A percentile compares a stretch with the other conserved stretches of the same genome.
phyloP scores from a whole-genome alignment of 2,888 invertebrate genomes.

The Drosophila pseudotalamancana region DNA sequence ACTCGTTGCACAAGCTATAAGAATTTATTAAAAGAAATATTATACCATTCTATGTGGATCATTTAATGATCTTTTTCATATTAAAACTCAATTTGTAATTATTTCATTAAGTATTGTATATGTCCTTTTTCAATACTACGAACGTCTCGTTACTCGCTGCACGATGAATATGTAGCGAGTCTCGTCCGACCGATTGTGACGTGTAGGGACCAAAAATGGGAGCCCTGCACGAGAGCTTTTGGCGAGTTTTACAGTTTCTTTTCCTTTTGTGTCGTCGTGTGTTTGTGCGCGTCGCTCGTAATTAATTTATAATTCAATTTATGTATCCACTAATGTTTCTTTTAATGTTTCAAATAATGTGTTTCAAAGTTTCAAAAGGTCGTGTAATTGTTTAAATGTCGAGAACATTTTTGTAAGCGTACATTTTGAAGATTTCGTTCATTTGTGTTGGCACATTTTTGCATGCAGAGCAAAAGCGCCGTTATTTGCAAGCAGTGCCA shows the following conservation, averaged over 20 bases:
- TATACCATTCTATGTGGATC: too few species aligned
- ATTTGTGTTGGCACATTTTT: conserved; percentile 11
- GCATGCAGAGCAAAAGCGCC: conserved; percentile 25
- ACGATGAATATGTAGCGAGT: background rate
- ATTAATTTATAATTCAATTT: conserved; percentile 16
- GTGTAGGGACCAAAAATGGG: background rate
- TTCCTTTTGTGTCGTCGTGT: conserved; percentile 5
- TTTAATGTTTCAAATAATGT: conserved; percentile 17
- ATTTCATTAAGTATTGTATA: background rate
- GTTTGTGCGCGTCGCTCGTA: conserved; percentile 35
- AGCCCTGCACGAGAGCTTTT: background rate
- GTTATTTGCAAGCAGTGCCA: conserved; percentile 26
- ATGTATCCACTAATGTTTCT: too few species aligned
- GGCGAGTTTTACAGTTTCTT: background rate
- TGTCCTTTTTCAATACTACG: background rate
- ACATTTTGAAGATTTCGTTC: background rate
- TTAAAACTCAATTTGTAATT: background rate
- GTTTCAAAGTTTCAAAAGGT: conserved; percentile 6
- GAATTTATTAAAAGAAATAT: too few species aligned
- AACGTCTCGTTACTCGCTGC: background rate
- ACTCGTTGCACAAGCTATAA: too few species aligned
- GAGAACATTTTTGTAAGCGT: conserved; percentile 2
- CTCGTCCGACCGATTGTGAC: background rate
- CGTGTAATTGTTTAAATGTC: conserved; percentile 14
- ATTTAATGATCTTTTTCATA: too few species aligned